Evolutionary conservation across 1,140 invertebrate species (phyloP).

Genomic region (Aleiodes sp.): DNA sequence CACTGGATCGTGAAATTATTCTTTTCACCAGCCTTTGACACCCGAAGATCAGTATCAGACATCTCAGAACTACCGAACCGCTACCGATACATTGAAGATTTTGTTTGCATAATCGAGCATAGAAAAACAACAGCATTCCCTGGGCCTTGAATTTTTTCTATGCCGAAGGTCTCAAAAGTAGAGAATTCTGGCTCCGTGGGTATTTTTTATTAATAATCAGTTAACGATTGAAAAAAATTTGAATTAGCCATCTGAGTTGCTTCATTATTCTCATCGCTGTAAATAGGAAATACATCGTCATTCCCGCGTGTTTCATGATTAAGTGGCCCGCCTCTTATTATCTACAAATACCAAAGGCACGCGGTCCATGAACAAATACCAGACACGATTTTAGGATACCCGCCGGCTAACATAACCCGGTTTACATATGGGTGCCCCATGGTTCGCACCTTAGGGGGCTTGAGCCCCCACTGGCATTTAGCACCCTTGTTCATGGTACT

Average conservation of each 20-base stretch:
- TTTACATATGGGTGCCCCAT: conserved; percentile 50
- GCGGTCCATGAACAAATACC: conserved; percentile 62
- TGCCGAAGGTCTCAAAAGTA: neutral
- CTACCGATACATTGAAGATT: neutral
- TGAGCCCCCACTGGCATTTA: conserved; percentile 62
- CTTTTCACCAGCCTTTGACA: neutral
- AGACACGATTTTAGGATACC: conserved; percentile 54
- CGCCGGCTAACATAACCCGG: conserved; percentile 59
- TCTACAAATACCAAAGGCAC: conserved; percentile 62
- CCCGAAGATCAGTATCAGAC: neutral
- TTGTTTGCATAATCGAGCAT: neutral
- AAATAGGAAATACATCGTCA: neutral
- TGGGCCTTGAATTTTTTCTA: neutral
- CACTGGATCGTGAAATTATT: neutral
- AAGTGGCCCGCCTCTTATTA: conserved; percentile 65
- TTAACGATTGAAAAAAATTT: neutral
- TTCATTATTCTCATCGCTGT: neutral
- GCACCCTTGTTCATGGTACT: conserved; percentile 65
- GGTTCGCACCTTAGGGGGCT: conserved; percentile 59
- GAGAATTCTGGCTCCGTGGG: too few relatives aligned
- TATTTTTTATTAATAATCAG: neutral
- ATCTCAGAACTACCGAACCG: neutral
- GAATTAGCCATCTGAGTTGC: neutral
- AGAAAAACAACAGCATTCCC: neutral
- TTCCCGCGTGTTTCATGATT: conserved; percentile 50